Evolutionary conservation across 2,797 vertebrate genomes (phyloP).

Genomic region (Gadopsis bispinosus): DNA sequence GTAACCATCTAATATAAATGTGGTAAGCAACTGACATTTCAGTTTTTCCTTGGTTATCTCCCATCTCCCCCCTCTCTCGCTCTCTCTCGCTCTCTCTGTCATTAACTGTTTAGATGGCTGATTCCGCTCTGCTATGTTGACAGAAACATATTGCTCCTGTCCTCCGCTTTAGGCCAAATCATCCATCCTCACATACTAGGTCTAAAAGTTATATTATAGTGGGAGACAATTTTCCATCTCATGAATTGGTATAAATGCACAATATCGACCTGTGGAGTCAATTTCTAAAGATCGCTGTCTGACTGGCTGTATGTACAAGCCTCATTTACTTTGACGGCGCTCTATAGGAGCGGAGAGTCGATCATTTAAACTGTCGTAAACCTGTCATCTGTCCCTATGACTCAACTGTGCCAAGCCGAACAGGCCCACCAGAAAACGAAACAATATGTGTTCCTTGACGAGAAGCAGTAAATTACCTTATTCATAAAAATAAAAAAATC

Average conservation of each 20-base stretch:
- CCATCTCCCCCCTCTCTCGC: slow-evolving; percentile 1
- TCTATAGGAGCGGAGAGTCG: slow-evolving; percentile 29
- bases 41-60: slow-evolving; percentile 68
- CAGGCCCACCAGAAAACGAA: slow-evolving; percentile 48
- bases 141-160: slow-evolving; percentile 46
- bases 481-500: slow-evolving; percentile 38
- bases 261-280: slow-evolving; percentile 18
- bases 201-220: slow-evolving; percentile 11
- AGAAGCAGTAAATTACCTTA: slow-evolving; percentile 40
- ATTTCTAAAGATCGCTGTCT: slow-evolving; percentile 56
- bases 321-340: slow-evolving; percentile 57
- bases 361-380: slow-evolving; percentile 59
- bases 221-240: slow-evolving; percentile 38
- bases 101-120: slow-evolving; percentile 67
- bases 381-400: slow-evolving; percentile 52
- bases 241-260: slow-evolving; percentile 25
- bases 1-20: slow-evolving; percentile 73
- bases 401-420: slow-evolving; percentile 42
- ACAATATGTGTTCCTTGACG: slow-evolving; percentile 49
- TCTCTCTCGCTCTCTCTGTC: slow-evolving; percentile 31
- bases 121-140: slow-evolving; percentile 53
- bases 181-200: slow-evolving; percentile 23
- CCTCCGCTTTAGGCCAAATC: slow-evolving; percentile 38
- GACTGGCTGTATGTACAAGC: slow-evolving; percentile 45
- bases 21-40: slow-evolving; percentile 72